These are phyloP conservation scores for Propithecus perrieri DNA, from an alignment of 2,797 vertebrate species.

Conservation along the genomic window DNA sequence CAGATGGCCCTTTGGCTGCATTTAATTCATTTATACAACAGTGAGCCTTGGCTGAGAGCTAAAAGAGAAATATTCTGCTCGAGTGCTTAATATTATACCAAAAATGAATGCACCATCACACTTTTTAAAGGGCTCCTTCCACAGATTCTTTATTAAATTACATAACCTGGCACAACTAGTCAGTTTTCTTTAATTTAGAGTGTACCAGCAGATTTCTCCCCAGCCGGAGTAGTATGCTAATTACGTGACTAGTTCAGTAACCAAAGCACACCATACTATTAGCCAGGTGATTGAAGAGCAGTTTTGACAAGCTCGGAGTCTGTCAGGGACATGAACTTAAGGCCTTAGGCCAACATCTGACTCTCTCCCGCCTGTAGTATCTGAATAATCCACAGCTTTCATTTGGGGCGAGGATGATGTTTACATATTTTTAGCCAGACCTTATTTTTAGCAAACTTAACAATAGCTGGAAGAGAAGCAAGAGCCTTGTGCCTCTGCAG, in stretches of 20 bases:
- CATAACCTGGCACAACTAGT: conserved; percentile 51
- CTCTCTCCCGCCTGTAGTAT: neutral
- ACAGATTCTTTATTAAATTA: conserved; percentile 57
- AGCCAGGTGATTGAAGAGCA: conserved; percentile 63
- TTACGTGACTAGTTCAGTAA: conserved; percentile 35
- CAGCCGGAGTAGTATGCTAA: conserved; percentile 52
- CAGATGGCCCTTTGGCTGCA: conserved; percentile 48
- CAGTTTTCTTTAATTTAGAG: conserved; percentile 47
- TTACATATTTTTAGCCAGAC: conserved; percentile 26
- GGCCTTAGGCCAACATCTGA: conserved; percentile 6
- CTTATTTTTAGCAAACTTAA: conserved; percentile 53
- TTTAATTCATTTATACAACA: conserved; percentile 60
- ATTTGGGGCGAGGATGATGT: neutral
- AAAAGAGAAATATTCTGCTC: neutral
- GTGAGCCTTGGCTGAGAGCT: conserved; percentile 34
- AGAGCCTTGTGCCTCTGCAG: neutral
- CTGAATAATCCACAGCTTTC: conserved; percentile 50
- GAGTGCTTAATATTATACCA: neutral
- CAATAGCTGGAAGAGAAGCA: conserved; percentile 36
- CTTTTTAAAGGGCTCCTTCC: conserved; percentile 31
- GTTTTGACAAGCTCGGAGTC: conserved; percentile 62
- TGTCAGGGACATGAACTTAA: conserved; percentile 37
- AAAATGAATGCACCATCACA: conserved; percentile 20
- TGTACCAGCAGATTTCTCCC: conserved; percentile 56
- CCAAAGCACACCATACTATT: conserved; percentile 45